phyloP scores from a whole-genome alignment of 2,797 vertebrate species.

The Thalassophryne amazonica region DNA sequence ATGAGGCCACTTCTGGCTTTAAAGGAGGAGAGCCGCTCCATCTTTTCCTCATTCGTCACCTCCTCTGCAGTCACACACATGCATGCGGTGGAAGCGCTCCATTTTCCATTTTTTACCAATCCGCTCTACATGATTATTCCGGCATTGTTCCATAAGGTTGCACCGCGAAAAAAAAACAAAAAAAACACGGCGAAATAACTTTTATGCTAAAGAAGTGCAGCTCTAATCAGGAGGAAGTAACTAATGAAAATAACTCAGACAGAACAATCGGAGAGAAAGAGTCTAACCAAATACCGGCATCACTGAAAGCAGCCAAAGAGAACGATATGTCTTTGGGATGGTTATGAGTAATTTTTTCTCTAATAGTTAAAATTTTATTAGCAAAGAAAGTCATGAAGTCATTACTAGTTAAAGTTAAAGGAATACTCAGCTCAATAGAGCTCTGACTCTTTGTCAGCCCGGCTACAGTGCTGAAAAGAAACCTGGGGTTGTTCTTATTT shows the following conservation, averaged over 20 bases:
- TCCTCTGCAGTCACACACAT: slow-evolving; percentile 30
- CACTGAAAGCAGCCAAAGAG: too few species aligned
- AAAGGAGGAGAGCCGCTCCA: slow-evolving; percentile 13
- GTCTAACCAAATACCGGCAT: neutral
- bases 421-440: too few species aligned
- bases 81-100: slow-evolving; percentile 42
- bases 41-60: slow-evolving; percentile 25
- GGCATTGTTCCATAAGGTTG: slow-evolving; percentile 7
- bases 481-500: too few species aligned
- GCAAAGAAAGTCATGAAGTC: too few species aligned
- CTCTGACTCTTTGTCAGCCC: too few species aligned
- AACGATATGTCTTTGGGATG: too few species aligned
- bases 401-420: too few species aligned
- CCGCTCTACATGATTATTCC: slow-evolving; percentile 23
- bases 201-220: neutral
- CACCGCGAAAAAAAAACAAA: too few species aligned
- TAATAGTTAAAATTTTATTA: too few species aligned
- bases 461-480: too few species aligned
- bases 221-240: slow-evolving; percentile 6
- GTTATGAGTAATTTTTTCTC: too few species aligned
- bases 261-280: neutral
- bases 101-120: slow-evolving; percentile 58
- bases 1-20: slow-evolving; percentile 49
- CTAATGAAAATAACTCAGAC: slow-evolving; percentile 5
- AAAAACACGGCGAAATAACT: slow-evolving; percentile 15